Conservation (phyloP, 1,140 invertebrate genomes). For the Zaprionus capensis region DNA sequence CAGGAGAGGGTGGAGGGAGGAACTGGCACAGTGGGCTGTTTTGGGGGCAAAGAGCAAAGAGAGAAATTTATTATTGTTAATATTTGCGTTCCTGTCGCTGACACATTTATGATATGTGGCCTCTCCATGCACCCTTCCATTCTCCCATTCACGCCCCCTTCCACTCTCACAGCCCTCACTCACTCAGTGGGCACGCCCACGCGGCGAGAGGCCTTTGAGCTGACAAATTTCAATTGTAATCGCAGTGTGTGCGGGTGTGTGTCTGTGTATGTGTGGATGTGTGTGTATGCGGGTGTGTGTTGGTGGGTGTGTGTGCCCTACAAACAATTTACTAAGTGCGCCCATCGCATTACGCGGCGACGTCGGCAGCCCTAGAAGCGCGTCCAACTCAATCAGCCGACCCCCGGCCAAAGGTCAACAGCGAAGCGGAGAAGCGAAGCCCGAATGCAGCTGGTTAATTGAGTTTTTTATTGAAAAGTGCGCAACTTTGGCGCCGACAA, state of each 20-base stretch:
- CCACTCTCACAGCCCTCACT: not conserved
- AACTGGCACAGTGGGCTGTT: slow-evolving; percentile 8
- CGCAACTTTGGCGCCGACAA: slow-evolving; percentile 28
- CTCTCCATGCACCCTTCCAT: not conserved
- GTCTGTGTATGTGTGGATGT: not conserved
- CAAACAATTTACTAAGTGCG: slow-evolving; percentile 37
- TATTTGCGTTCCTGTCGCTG: slow-evolving; percentile 48
- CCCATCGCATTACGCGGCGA: slow-evolving; percentile 28
- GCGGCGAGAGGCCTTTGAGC: slow-evolving; percentile 50
- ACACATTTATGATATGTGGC: slow-evolving; percentile 51
- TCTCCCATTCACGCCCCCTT: not conserved
- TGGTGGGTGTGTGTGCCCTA: not conserved
- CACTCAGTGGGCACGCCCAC: not conserved
- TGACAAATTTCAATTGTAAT: slow-evolving; percentile 42
- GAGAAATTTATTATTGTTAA: slow-evolving; percentile 52
- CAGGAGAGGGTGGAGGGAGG: not conserved
- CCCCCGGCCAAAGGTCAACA: slow-evolving; percentile 53
- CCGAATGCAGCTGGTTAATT: slow-evolving; percentile 65
- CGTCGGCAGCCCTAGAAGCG: slow-evolving; percentile 57
- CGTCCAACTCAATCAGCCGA: slow-evolving; percentile 4
- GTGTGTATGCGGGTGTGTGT: no score
- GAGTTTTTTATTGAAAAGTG: slow-evolving; percentile 57
- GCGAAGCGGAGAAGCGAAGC: slow-evolving; percentile 10
- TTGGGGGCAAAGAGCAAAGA: slow-evolving; percentile 17
- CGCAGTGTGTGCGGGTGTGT: not conserved